Percentiles rank a stretch among this genome's conserved stretches.
These are phyloP conservation scores for Aythya baeri DNA, from an alignment of 2,113 vertebrate species.

Conservation along the genomic window DNA sequence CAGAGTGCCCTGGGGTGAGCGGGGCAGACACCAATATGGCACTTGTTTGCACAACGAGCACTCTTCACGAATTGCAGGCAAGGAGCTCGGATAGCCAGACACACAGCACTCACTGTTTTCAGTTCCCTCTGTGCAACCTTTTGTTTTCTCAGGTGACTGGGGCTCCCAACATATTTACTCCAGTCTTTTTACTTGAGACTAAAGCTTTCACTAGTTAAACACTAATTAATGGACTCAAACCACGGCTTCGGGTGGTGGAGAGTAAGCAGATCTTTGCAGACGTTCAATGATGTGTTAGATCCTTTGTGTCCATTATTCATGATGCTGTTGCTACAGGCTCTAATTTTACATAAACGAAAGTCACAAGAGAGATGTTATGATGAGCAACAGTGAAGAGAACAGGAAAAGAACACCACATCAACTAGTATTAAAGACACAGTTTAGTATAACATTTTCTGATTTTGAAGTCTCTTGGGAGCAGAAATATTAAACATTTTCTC, in stretches of 20 bases:
- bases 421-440: background rate
- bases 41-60: fast-evolving
- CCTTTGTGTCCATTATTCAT: conserved; percentile 55
- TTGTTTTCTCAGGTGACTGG: background rate
- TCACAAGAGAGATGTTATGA: conserved; percentile 42
- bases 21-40: fast-evolving
- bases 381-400: background rate
- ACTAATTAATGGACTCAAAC: background rate
- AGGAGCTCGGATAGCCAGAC: background rate
- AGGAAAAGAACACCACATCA: background rate
- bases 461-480: background rate
- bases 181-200: background rate
- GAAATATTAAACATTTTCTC: conserved; percentile 8
- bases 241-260: background rate
- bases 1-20: fast-evolving
- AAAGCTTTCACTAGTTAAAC: background rate
- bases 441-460: background rate
- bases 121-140: background rate
- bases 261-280: background rate
- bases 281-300: background rate
- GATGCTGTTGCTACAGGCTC: conserved; percentile 33
- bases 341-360: conserved; percentile 44
- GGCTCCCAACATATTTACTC: background rate
- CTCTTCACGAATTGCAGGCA: fast-evolving
- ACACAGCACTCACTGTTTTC: background rate